Percentiles rank a stretch among this genome's conserved stretches.
phyloP scores from a whole-genome alignment of 2,797 vertebrate species.

The Hyperoplus immaculatus region DNA sequence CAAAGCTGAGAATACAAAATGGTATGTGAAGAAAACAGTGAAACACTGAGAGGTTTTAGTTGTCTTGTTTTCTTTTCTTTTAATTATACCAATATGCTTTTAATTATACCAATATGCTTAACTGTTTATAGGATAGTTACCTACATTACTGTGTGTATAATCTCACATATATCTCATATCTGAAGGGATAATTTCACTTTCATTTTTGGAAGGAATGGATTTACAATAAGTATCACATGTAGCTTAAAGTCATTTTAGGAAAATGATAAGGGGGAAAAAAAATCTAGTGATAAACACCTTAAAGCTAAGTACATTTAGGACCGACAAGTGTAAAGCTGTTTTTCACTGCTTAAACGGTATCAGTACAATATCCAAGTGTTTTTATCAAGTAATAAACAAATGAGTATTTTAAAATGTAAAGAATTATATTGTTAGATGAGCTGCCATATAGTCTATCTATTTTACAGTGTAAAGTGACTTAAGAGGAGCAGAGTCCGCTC shows the following conservation, averaged over 20 bases:
- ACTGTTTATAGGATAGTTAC: neutral
- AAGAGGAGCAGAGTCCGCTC: constrained; percentile 39
- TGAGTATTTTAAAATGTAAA: neutral
- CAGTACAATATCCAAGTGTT: no score
- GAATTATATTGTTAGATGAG: neutral
- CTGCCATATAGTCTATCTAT: neutral
- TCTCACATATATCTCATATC: constrained; percentile 1
- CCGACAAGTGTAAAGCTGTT: neutral
- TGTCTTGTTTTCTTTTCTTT: constrained; percentile 35
- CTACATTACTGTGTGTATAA: constrained; percentile 29
- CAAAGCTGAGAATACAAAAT: constrained; percentile 56
- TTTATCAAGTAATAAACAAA: neutral
- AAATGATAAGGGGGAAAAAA: neutral
- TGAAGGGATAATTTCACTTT: constrained; percentile 4
- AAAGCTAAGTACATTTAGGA: neutral
- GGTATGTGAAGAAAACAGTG: constrained; percentile 45
- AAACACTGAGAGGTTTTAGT: constrained; percentile 45
- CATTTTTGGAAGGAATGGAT: constrained; percentile 7
- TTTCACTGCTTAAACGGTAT: neutral
- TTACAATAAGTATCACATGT: neutral
- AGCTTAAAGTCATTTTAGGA: neutral
- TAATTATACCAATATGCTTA: constrained; percentile 22
- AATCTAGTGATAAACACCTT: neutral
- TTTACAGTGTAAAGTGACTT: constrained; percentile 22
- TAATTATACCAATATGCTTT: constrained; percentile 24